Evolutionary conservation across 2,888 invertebrate species (phyloP), one percentile per base, ranked within the genome.

Genomic region (Conops quadrifasciatus): DNA sequence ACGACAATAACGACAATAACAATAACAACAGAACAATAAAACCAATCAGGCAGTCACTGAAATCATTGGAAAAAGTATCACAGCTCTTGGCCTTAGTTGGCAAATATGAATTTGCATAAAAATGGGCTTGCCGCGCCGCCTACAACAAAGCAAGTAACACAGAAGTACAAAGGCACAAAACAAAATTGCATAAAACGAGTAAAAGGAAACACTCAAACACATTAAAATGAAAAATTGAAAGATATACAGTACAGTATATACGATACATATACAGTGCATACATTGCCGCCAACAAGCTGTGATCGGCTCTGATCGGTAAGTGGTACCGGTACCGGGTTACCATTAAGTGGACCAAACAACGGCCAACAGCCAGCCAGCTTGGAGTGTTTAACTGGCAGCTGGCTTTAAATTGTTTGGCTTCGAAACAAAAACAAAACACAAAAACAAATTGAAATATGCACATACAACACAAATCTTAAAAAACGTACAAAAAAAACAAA

Each of bases 71-170:
- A 9, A 36, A 36, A 36, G 9, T 36, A 36, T 36, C 9, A 9
- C 36, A 4, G 24, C 26, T 3, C 7, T 56, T 56, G 49, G 49
- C 49, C n/a, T 49, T 49, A 49, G 49, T 53, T 53, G 5, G 53
- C 21, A 53, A n/a, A n/a, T 53, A 7, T 53, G 53, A 53, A 21
- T 21, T 36, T 26, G 58, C 26, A 58, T 58, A 26, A 58, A 58
- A 26, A 2, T 36, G 9, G 36, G 9, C 9, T 28, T 28, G 26
- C 58, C 28, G 24, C 26, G 15, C 58, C 28, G n/a, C 49, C n/a
- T n/a, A 49, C 49, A 49, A 49, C 15, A 56, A 56, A 56, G n/a
- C n/a, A 56, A 56, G 56, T 56, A 24, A 49, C 49, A 45, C 45
- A 49, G n/a, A 16, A 49, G 49, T 19, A 16, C 49, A n/a, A 16